Conservation (phyloP, 2,113 vertebrate genomes). For the Todiramphus saurophagus region DNA sequence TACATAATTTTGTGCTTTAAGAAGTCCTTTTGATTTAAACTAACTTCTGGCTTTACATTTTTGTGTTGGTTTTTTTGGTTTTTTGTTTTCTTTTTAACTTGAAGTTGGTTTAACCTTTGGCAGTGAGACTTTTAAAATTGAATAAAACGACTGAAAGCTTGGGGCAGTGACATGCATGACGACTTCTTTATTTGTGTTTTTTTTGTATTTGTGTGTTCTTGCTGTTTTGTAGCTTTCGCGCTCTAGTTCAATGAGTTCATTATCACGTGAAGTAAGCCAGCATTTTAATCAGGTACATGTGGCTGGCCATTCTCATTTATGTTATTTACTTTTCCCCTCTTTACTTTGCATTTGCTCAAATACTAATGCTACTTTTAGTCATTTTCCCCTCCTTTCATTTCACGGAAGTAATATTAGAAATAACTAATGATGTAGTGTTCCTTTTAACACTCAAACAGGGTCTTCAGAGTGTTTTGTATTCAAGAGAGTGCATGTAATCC, state of each 20-base stretch:
- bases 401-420: not conserved
- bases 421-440: slow-evolving; percentile 33
- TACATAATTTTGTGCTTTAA: slow-evolving; percentile 25
- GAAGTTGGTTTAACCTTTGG: not conserved
- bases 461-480: not conserved
- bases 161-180: slow-evolving; percentile 72
- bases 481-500: slow-evolving; percentile 24
- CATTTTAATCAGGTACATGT: slow-evolving; percentile 95
- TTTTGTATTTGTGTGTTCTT: slow-evolving; percentile 79
- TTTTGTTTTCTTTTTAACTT: not conserved
- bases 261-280: slow-evolving; percentile 97
- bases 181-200: slow-evolving; percentile 70
- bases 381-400: not conserved
- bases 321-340: not conserved
- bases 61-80: not conserved
- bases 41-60: slow-evolving; percentile 21
- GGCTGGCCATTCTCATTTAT: slow-evolving; percentile 74
- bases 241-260: slow-evolving; percentile 98
- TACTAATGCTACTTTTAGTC: slow-evolving; percentile 45
- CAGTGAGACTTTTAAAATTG: not conserved
- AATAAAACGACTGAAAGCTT: slow-evolving; percentile 35
- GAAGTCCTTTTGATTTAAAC: slow-evolving; percentile 32
- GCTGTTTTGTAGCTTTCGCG: slow-evolving; percentile 92
- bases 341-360: slow-evolving; percentile 13
- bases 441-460: slow-evolving; percentile 48